These are phyloP conservation scores for Percopsis omiscomaycus DNA, from an alignment of 2,797 vertebrate species.

Conservation along the genomic window DNA sequence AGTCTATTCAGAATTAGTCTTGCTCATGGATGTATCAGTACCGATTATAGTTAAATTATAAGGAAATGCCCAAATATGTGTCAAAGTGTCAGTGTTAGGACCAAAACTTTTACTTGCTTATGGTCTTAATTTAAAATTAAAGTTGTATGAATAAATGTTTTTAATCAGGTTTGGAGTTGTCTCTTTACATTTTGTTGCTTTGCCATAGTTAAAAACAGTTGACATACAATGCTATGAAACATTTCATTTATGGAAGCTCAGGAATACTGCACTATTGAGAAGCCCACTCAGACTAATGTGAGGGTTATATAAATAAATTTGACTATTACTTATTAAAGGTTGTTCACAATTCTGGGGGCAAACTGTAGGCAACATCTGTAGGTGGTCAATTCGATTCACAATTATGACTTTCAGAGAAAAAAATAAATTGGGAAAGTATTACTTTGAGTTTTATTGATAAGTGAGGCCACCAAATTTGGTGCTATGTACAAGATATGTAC, in stretches of 20 bases:
- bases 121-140: slow-evolving; percentile 74
- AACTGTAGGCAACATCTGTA: too few relatives aligned
- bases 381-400: too few relatives aligned
- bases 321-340: too few relatives aligned
- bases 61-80: slow-evolving; percentile 22
- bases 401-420: too few relatives aligned
- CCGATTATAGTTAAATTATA: slow-evolving; percentile 5
- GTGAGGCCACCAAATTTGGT: slow-evolving; percentile 21
- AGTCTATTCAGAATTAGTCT: slow-evolving; percentile 11
- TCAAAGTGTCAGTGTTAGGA: slow-evolving; percentile 47
- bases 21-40: slow-evolving; percentile 24
- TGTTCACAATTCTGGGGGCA: too few relatives aligned
- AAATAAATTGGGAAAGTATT: too few relatives aligned
- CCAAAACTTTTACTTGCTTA: slow-evolving; percentile 60
- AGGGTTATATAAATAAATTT: too few relatives aligned
- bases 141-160: slow-evolving; percentile 11
- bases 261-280: too few relatives aligned
- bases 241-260: too few relatives aligned
- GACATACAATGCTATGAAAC: too few relatives aligned
- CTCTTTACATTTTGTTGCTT: background rate
- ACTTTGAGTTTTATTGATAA: slow-evolving; percentile 45
- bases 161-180: background rate
- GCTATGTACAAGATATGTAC: slow-evolving; percentile 41
- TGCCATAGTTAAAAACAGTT: background rate
- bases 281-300: too few relatives aligned